phyloP scores from a whole-genome alignment of 2,113 vertebrate species.

The Hippolais icterina region DNA sequence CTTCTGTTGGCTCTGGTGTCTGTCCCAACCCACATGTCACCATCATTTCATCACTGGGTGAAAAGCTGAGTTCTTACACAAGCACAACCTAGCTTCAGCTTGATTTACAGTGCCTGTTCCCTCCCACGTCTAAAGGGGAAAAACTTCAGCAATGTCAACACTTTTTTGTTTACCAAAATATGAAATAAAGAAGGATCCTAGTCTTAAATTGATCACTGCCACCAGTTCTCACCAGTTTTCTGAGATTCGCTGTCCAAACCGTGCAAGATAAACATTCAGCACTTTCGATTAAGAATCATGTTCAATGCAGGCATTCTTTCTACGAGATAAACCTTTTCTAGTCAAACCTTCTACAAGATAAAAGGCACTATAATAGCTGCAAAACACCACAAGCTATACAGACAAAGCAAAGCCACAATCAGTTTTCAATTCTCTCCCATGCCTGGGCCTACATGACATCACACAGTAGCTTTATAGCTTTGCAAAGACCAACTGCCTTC shows the following conservation, averaged over 20 bases:
- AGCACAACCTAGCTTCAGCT: not conserved
- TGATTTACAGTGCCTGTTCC: not conserved
- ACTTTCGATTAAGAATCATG: not conserved
- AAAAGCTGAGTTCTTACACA: not conserved
- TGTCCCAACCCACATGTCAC: rapidly evolving
- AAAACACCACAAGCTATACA: not conserved
- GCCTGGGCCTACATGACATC: not conserved
- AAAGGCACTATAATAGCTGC: not conserved
- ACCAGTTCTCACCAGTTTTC: not conserved
- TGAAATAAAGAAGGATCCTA: not conserved
- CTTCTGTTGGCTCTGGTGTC: not conserved
- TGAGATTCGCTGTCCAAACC: not conserved
- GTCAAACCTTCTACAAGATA: not conserved
- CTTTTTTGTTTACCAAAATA: not conserved
- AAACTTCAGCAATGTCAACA: not conserved
- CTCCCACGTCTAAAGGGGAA: not conserved
- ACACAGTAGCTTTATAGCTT: not conserved
- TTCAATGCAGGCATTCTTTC: not conserved
- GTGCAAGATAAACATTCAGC: not conserved
- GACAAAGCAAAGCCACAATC: not conserved
- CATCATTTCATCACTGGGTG: not conserved
- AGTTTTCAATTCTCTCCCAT: not conserved
- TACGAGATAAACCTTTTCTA: not conserved
- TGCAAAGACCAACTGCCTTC: not conserved
- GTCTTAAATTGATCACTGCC: not conserved